Base-by-base conservation (phyloP, 2,888 invertebrate species). In the Urechis unicinctus region DNA sequence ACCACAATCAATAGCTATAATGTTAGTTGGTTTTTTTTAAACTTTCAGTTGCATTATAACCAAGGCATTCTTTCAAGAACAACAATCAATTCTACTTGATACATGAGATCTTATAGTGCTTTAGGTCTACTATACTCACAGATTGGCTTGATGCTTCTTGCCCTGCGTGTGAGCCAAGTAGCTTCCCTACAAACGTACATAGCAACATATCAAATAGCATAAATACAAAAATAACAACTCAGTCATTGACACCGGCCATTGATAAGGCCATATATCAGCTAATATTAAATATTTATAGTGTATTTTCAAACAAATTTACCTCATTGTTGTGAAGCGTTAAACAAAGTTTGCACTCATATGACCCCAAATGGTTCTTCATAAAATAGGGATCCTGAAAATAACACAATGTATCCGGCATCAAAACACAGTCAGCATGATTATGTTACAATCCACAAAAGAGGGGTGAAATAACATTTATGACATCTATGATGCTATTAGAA, bases 301-400 rank as follows among this genome's bases (percentile, higher is more conserved):
- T n/a, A n/a, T n/a, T n/a, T n/a, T n/a, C n/a, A n/a, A n/a, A n/a
- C n/a, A n/a, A n/a, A n/a, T n/a, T n/a, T n/a, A 71, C 72, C 67
- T 79, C 98, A 80, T 98, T 99, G 77, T 98, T 99, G 79, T 98
- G 98, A 22, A 98, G 82, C 0, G 98, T 99, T 52, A 99, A 80
- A 82, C 98, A 98, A 3, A 99, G 81, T 81, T 99, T 99, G 79
- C 98, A 98, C 80, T 98, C 98, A 79, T 98, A 99, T 0, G 97
- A 94, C 1, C 78, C 95, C 67, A 96, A 83, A 81, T 98, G 98
- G 82, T 98, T 99, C 85, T 96, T 95, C 98, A 99, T 99, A 84
- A 98, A 98, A 85, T 99, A 98, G 0, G 98, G 98, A 84, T 98
- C 98, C 80, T 77, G 67, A 29, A 69, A 68, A 49, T 25, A 52